These are phyloP conservation scores for Scelioninae gen. 1 DNA, from an alignment of 2,888 invertebrate species.

Conservation along the genomic window DNA sequence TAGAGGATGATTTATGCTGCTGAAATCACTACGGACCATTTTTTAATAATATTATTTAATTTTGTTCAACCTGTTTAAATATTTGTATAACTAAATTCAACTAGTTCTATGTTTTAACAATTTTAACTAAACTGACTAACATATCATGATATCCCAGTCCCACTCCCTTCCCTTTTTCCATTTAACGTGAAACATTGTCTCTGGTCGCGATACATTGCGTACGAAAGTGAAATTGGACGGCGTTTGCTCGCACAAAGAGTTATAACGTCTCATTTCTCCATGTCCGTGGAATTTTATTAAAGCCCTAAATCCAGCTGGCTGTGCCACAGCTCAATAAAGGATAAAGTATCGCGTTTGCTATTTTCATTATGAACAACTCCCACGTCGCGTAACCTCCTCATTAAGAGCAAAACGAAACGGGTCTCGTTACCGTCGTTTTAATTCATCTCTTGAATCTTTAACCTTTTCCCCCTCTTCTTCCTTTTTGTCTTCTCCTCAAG, in stretches of 20 bases:
- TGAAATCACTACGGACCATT: too few relatives aligned
- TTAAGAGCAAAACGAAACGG: slow-evolving; percentile 55
- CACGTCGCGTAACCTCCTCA: slow-evolving; percentile 54
- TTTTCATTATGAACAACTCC: slow-evolving; percentile 70
- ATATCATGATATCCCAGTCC: neutral
- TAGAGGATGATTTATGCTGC: too few relatives aligned
- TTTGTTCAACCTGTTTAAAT: too few relatives aligned
- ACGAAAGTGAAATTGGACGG: slow-evolving; percentile 59
- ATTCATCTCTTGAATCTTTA: slow-evolving; percentile 44
- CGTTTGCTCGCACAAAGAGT: slow-evolving; percentile 35
- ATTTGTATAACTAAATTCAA: too few relatives aligned
- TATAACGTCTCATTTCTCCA: slow-evolving; percentile 55
- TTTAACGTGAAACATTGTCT: neutral
- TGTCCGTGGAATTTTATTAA: slow-evolving; percentile 60
- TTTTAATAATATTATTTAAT: too few relatives aligned
- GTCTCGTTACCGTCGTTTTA: slow-evolving; percentile 57
- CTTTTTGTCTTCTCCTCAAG: slow-evolving; percentile 10
- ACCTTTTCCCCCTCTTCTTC: neutral
- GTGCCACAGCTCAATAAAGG: slow-evolving; percentile 64
- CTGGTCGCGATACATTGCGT: slow-evolving; percentile 28
- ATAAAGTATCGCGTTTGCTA: slow-evolving; percentile 68
- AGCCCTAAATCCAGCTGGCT: slow-evolving; percentile 57
- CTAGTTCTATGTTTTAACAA: too few relatives aligned
- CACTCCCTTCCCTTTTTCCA: neutral
- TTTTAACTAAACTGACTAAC: too few relatives aligned